Conservation (phyloP, 2,888 invertebrate genomes). For the Quadriops clusia region DNA sequence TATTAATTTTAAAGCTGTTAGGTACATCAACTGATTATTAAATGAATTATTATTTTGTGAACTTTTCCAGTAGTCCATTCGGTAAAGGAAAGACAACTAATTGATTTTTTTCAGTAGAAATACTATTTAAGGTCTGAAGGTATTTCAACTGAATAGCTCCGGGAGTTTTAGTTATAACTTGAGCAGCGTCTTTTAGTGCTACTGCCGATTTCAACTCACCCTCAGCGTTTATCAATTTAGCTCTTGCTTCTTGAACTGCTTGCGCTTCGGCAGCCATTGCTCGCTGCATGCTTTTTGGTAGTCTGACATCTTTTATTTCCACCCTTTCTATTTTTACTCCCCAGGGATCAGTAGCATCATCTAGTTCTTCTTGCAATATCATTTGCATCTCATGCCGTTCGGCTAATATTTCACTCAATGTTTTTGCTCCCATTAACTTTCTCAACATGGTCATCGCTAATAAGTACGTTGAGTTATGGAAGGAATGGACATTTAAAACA, state of each 20-base stretch:
- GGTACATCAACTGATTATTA: no score
- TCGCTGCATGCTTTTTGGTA: conserved; percentile 1
- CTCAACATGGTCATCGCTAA: conserved; percentile 4
- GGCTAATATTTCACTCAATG: not conserved
- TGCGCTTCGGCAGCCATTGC: conserved; percentile 6
- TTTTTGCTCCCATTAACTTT: conserved; percentile 2
- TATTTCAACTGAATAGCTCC: conserved; percentile 42
- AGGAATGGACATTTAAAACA: conserved; percentile 1
- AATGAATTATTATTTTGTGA: no score
- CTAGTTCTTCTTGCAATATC: not conserved
- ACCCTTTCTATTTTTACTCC: conserved; percentile 6
- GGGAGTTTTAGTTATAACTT: conserved; percentile 4
- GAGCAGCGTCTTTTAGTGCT: conserved; percentile 5
- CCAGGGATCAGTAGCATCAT: conserved; percentile 3
- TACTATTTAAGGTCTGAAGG: no score
- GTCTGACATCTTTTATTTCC: conserved; percentile 4
- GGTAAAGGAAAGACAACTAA: no score
- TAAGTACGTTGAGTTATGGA: conserved; percentile 1
- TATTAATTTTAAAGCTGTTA: no score
- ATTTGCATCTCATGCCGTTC: conserved; percentile 1
- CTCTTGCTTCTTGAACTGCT: conserved; percentile 1
- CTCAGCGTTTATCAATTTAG: conserved; percentile 5
- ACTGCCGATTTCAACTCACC: conserved; percentile 4
- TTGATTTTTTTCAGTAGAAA: no score
- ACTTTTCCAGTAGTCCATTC: no score